Conservation (phyloP, 2,113 vertebrate genomes). For the Sturnus vulgaris region DNA sequence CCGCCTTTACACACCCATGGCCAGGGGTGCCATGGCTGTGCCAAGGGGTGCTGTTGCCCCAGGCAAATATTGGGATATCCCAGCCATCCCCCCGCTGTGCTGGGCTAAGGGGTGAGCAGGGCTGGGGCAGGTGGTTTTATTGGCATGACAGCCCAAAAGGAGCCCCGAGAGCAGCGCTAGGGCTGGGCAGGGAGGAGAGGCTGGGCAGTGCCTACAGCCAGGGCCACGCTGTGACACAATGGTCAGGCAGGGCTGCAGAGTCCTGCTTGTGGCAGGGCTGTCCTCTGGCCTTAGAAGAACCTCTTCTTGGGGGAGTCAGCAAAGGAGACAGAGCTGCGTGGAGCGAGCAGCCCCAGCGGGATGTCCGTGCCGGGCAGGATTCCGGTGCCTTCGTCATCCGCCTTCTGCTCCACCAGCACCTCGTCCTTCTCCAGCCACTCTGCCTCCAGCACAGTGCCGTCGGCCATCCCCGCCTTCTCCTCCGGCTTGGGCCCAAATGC, state of each 20-base stretch:
- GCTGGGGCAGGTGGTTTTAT: neutral
- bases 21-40: rapidly evolving
- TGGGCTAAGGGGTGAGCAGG: neutral
- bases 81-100: rapidly evolving
- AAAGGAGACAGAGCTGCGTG: constrained; percentile 32
- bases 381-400: rapidly evolving
- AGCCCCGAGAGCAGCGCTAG: rapidly evolving
- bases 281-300: neutral
- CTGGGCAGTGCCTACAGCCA: rapidly evolving
- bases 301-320: neutral
- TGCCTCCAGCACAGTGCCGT: constrained; percentile 43
- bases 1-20: neutral
- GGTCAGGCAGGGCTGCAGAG: neutral
- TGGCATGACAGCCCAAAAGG: neutral
- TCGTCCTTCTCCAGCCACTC: neutral
- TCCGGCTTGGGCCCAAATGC: constrained; percentile 82
- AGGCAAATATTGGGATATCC: neutral
- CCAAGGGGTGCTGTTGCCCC: neutral
- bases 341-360: neutral
- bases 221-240: rapidly evolving
- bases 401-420: neutral
- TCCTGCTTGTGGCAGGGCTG: neutral
- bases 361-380: neutral
- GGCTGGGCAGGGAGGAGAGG: neutral
- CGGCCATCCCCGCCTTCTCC: constrained; percentile 58